A percentile compares a stretch with the other conserved stretches of the same genome.
phyloP scores from a whole-genome alignment of 2,888 invertebrate genomes.

The Machimus atricapillus region DNA sequence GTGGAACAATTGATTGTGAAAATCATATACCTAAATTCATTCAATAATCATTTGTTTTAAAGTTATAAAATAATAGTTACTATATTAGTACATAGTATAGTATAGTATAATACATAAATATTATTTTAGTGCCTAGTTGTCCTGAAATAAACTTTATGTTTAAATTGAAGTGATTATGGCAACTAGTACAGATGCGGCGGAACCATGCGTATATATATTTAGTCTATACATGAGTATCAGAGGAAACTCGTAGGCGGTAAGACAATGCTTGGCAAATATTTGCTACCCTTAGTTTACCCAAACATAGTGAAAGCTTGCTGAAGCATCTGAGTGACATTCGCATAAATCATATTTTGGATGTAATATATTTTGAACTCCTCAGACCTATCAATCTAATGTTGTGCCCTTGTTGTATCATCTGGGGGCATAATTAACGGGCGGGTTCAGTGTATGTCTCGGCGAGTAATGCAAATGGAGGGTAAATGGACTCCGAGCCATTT shows the following conservation, averaged over 20 bases:
- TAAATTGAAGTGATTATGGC: neutral
- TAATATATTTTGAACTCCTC: constrained; percentile 7
- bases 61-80: too few species aligned
- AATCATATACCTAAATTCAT: too few species aligned
- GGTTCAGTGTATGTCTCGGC: neutral
- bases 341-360: constrained; percentile 18
- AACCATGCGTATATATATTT: too few species aligned
- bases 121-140: too few species aligned
- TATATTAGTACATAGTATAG: too few species aligned
- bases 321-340: neutral
- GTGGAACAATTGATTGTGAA: too few species aligned
- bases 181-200: neutral
- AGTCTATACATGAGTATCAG: neutral
- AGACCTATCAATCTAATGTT: constrained; percentile 5
- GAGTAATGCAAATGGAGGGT: constrained; percentile 3
- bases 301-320: neutral
- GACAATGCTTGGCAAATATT: neutral
- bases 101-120: too few species aligned
- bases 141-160: neutral
- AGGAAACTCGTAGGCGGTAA: neutral
- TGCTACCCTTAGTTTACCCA: neutral
- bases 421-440: neutral
- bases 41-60: too few species aligned
- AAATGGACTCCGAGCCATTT: constrained; percentile 30
- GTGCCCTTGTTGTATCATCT: neutral